phyloP scores from a whole-genome alignment of 2,797 vertebrate genomes.

The Sorex maritimensis region DNA sequence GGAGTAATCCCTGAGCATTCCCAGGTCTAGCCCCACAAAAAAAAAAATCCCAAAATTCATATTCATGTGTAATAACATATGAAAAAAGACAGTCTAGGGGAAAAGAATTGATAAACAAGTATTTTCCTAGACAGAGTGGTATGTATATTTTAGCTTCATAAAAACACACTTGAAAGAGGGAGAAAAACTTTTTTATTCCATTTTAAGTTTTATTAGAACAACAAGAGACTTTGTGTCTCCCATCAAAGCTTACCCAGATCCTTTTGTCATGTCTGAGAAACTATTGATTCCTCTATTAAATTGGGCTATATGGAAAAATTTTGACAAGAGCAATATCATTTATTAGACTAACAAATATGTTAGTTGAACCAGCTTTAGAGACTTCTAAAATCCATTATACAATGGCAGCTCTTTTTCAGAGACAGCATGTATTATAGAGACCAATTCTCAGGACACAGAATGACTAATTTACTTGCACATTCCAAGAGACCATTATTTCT shows the following conservation, averaged over 20 bases:
- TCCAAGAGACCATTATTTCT: conserved; percentile 85
- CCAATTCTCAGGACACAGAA: conserved; percentile 84
- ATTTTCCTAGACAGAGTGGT: conserved; percentile 81
- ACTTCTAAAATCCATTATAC: conserved; percentile 87
- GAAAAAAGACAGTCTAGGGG: conserved; percentile 66
- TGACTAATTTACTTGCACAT: conserved; percentile 86
- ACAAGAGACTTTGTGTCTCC: conserved; percentile 78
- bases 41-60: conserved; percentile 68
- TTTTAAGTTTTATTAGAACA: conserved; percentile 85
- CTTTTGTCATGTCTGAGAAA: conserved; percentile 85
- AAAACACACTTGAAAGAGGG: conserved; percentile 81
- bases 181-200: conserved; percentile 68
- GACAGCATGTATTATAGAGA: conserved; percentile 85
- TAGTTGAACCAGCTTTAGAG: conserved; percentile 87
- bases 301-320: conserved; percentile 87
- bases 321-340: conserved; percentile 88
- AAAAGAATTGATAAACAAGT: conserved; percentile 81
- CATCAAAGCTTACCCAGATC: conserved; percentile 78
- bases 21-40: too few relatives aligned
- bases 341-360: conserved; percentile 88
- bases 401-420: conserved; percentile 82
- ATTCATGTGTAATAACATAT: conserved; percentile 83
- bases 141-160: conserved; percentile 84
- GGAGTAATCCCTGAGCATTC: too few relatives aligned
- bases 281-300: conserved; percentile 88